Percentiles rank a stretch among this genome's conserved stretches.
phyloP scores from a whole-genome alignment of 2,888 invertebrate genomes.

The Meganola albula region DNA sequence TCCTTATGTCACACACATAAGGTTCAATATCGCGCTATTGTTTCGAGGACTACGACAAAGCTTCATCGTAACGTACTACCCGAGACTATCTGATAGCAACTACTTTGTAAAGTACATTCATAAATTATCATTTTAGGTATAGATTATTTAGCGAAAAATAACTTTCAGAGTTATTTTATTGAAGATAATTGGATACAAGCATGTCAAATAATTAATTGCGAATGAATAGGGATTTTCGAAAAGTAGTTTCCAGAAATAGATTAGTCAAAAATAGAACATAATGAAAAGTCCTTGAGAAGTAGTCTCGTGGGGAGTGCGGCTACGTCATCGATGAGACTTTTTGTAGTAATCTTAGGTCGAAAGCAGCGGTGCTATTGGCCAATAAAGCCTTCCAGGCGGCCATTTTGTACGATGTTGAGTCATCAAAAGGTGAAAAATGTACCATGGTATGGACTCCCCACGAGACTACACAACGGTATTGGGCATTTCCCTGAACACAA shows the following conservation, averaged over 20 bases:
- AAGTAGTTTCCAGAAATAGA: conserved; percentile 39
- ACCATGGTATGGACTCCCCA: conserved; percentile 77
- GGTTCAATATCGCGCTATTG: conserved; percentile 35
- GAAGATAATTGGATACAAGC: background rate
- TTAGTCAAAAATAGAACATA: conserved; percentile 52
- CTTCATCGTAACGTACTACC: conserved; percentile 33
- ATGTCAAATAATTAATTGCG: background rate
- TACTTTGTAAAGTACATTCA: conserved; percentile 73
- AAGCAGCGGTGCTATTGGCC: conserved; percentile 61
- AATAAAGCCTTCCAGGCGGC: conserved; percentile 77
- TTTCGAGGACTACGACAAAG: conserved; percentile 23
- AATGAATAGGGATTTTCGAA: conserved; percentile 6
- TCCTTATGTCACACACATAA: conserved; percentile 30
- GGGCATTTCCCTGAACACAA: conserved; percentile 78
- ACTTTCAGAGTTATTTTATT: background rate
- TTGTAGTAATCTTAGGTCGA: conserved; percentile 62
- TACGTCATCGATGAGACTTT: conserved; percentile 65
- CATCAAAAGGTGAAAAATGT: conserved; percentile 81
- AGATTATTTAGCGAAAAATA: conserved; percentile 6
- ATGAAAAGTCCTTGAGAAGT: conserved; percentile 74
- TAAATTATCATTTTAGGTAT: conserved; percentile 60
- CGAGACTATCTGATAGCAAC: conserved; percentile 69
- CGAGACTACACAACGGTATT: conserved; percentile 79
- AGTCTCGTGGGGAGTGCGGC: conserved; percentile 72
- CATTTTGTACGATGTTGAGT: conserved; percentile 81